Base-by-base conservation (phyloP, 92 coral and sea anemone genomes). In the Bergia sp. region DNA sequence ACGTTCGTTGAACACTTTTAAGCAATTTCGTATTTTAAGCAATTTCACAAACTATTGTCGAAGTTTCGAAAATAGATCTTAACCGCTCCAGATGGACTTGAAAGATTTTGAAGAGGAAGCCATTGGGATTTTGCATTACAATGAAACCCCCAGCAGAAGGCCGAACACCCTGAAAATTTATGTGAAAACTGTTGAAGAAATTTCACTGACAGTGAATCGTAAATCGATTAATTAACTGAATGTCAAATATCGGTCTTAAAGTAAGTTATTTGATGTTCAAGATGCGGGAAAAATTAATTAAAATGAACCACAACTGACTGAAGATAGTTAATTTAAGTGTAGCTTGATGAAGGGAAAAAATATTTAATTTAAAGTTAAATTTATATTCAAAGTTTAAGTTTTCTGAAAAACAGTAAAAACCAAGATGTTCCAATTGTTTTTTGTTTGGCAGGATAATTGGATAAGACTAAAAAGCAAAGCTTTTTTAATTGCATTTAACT, bases 1-100 rank as follows among this genome's bases (percentile, higher is more conserved):
- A 53, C 5, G 45, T 37, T 74, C 21, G 41, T 40, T 39, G 50
- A 18, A 75, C 21, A 76, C 7, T 18, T 18, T 41, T 39, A 42
- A 29, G 29, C 21, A 5, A 16, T 42, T 42, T n/a, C 41, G 45
- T 50, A 5, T 74, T 41, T 76, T 74, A 12, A 74, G 7, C 7
- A 45, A 45, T 45, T 45, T 45, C 7, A 29, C 29, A 29, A 29
- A 29, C 29, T 10, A 10, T 12, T 37, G 29, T 39, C 41, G 21
- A 41, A 21, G 11, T 76, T 76, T n/a, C 6, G 11, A 74, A 74
- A 74, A 75, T n/a, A 72, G 41, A 75, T 39, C 10, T 75, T 39
- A 44, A 21, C 9, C 23, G 50, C 12, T 39, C 80, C 80, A 76
- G 80, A 76, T 76, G 80, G 80, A 41, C 47, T 39, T 74, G 23